These are phyloP conservation scores for Umimayanthus kanabou DNA, from an alignment of 92 coral and sea anemone species.

Conservation along the genomic window DNA sequence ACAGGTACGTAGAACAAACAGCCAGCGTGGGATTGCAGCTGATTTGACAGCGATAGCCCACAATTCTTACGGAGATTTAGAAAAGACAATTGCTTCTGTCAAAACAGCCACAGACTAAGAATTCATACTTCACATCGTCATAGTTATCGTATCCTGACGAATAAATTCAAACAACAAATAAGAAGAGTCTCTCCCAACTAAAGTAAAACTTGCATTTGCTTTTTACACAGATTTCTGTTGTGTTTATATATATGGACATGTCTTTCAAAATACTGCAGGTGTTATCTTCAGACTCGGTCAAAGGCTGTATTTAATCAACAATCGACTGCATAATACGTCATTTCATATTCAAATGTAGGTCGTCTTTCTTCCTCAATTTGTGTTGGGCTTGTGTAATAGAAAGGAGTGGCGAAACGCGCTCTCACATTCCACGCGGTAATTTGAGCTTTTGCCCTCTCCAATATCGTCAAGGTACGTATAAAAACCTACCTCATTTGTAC, in stretches of 20 bases:
- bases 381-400: not conserved
- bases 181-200: not conserved
- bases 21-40: not conserved
- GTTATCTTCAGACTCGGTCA: slow-evolving; percentile 15
- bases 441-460: not conserved
- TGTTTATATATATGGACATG: slow-evolving; percentile 9
- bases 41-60: slow-evolving; percentile 3
- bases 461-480: not conserved
- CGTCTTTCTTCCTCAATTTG: not conserved
- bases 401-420: slow-evolving; percentile 26
- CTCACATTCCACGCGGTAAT: not conserved
- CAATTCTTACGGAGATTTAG: not conserved
- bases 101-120: not conserved
- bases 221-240: not conserved
- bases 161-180: not conserved
- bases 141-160: not conserved
- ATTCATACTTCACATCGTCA: not conserved
- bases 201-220: not conserved
- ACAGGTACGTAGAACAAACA: not conserved
- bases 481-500: not conserved
- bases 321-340: slow-evolving; percentile 14
- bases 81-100: slow-evolving; percentile 15
- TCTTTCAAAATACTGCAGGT: slow-evolving; percentile 28
- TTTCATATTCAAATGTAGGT: slow-evolving; percentile 23
- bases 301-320: slow-evolving; percentile 1